Conservation (phyloP, 2,113 vertebrate genomes). For the Lepus americanus region DNA sequence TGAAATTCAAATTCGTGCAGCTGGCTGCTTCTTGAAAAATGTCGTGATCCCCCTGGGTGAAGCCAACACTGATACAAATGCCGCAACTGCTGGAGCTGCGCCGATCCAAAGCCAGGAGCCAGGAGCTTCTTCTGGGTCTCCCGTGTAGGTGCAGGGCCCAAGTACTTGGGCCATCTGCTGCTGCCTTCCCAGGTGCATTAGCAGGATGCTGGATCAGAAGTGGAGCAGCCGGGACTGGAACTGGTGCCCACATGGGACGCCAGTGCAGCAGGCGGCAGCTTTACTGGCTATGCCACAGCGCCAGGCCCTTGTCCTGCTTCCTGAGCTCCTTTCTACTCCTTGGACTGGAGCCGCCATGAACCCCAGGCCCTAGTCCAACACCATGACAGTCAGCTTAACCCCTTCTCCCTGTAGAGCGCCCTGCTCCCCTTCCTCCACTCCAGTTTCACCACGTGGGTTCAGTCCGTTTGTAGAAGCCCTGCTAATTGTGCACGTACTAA, state of each 20-base stretch:
- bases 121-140: too few species aligned
- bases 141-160: too few species aligned
- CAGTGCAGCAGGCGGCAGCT: too few species aligned
- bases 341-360: neutral
- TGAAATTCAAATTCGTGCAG: slow-evolving; percentile 3
- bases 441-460: neutral
- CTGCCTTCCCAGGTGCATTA: too few species aligned
- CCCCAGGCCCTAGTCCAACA: neutral
- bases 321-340: neutral
- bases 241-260: too few species aligned
- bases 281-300: too few species aligned
- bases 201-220: too few species aligned
- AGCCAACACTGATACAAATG: neutral
- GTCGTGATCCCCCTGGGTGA: neutral
- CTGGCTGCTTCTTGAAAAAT: neutral
- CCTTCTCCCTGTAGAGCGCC: neutral
- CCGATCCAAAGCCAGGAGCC: too few species aligned
- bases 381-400: neutral
- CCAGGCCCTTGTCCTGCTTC: neutral
- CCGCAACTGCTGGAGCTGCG: too few species aligned
- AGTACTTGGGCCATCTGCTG: too few species aligned
- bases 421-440: neutral
- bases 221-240: too few species aligned
- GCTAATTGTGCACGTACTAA: neutral
- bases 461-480: neutral